Conservation (phyloP, 2,113 vertebrate genomes). For the Zootoca vivipara region DNA sequence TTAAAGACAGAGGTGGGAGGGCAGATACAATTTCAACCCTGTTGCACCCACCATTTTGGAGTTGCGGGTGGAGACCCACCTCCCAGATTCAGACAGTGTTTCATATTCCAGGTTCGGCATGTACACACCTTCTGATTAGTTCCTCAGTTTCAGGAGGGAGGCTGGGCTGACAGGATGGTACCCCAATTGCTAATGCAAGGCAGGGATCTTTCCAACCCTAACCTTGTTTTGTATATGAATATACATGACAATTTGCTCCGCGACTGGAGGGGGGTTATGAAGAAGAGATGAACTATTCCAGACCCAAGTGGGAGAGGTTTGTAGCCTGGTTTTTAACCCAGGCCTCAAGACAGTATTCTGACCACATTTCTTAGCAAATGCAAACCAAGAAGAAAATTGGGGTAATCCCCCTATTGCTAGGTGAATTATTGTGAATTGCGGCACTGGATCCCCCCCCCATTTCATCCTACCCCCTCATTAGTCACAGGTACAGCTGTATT, state of each 20-base stretch:
- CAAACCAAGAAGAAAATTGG: background rate
- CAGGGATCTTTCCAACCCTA: background rate
- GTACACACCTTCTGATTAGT: background rate
- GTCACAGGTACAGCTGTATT: background rate
- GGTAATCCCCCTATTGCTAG: background rate
- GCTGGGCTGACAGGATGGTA: background rate
- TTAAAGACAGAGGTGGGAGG: background rate
- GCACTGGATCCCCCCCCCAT: background rate
- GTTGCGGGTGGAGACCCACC: background rate
- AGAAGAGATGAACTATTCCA: background rate
- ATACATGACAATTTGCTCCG: background rate
- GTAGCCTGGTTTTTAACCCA: background rate
- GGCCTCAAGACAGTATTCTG: background rate
- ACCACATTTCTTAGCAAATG: background rate
- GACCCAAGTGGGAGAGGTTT: background rate
- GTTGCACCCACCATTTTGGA: background rate
- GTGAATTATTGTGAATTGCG: background rate
- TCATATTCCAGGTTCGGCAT: background rate
- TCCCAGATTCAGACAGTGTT: background rate
- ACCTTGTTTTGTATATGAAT: background rate
- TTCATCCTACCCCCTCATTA: background rate
- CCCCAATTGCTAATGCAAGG: background rate
- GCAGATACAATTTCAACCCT: background rate
- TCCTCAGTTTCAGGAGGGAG: background rate
- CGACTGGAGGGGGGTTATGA: background rate